Base-by-base conservation (phyloP, 1,140 invertebrate genomes). In the Neodiprion pinetum region DNA sequence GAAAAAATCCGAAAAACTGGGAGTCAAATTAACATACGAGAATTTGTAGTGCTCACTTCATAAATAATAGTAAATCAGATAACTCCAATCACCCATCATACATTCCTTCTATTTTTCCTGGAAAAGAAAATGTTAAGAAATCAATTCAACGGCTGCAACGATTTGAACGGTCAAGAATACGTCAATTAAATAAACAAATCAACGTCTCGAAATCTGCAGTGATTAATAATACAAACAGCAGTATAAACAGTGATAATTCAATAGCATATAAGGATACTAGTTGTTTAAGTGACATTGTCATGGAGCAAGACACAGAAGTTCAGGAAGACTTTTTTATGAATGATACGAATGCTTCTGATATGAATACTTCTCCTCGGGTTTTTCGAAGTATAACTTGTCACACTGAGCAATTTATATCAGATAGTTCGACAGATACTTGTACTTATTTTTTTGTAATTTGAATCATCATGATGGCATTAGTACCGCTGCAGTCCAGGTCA, bases 401-500 rank as follows among this genome's bases (percentile, higher is more conserved):
- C 10, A 76, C 75, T 68, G 72, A 76, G 11, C 5, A 12, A 5
- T 14, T 12, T 4, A 61, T 61, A 5, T 5, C 11, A 7, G 14
- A n/a, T 66, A 47, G 12, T 71, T 21, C 49, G 21, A 47, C 28
- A 53, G 11, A 71, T 40, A 71, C 3, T n/a, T 49, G 70, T 50
- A 11, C 74, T 53, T 70, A 40, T 75, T 78, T 65, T 65, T 78
- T 17, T 78, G 72, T 67, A 71, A 74, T 70, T 8, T 75, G 3
- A 21, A 67, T 61, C 12, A 21, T 49, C 9, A 9, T 14, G 69
- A 74, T 72, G 74, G 47, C 48, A 47, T 78, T 10, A 75, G 70
- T 61, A 74, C 67, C 70, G 74, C 77, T 53, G 72, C 48, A 74
- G 70, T 78, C 7, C 74, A 78, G 61, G 74, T 75, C 12, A 75